Conservation (phyloP, 2,113 vertebrate genomes). For the Erythrocercus mccallii region DNA sequence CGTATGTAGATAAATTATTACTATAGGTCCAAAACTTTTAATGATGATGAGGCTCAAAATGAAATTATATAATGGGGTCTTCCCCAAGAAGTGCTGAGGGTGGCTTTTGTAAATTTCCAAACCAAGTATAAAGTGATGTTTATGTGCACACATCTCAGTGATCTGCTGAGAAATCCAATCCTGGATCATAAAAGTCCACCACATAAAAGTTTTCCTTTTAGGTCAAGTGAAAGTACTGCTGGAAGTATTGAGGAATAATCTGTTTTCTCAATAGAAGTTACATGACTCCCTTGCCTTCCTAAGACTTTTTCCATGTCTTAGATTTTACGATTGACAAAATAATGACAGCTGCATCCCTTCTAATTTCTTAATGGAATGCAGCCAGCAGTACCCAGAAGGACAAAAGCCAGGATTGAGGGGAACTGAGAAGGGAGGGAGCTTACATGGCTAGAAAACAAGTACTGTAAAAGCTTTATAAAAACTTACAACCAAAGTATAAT, state of each 20-base stretch:
- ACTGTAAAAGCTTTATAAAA: conserved; percentile 21
- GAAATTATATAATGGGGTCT: background rate
- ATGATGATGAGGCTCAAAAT: background rate
- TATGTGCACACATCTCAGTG: background rate
- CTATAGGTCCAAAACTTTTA: background rate
- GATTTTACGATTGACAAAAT: conserved; percentile 13
- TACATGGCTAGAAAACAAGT: background rate
- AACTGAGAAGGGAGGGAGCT: background rate
- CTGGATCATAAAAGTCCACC: background rate
- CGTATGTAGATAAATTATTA: background rate
- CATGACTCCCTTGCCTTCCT: background rate
- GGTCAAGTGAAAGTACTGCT: background rate
- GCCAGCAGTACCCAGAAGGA: background rate
- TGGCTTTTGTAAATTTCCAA: background rate
- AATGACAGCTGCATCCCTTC: conserved; percentile 3
- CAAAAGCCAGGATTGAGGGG: background rate
- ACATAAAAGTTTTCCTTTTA: background rate
- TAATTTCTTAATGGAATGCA: conserved; percentile 19
- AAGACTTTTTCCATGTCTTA: background rate
- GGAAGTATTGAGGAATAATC: background rate
- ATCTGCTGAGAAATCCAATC: background rate
- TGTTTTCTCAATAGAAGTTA: background rate
- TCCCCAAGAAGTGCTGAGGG: background rate
- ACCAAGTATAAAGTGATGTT: background rate
- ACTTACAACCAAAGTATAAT: conserved; percentile 44